These are phyloP conservation scores for Edolisoma coerulescens DNA, from an alignment of 2,113 vertebrate species.

Conservation along the genomic window DNA sequence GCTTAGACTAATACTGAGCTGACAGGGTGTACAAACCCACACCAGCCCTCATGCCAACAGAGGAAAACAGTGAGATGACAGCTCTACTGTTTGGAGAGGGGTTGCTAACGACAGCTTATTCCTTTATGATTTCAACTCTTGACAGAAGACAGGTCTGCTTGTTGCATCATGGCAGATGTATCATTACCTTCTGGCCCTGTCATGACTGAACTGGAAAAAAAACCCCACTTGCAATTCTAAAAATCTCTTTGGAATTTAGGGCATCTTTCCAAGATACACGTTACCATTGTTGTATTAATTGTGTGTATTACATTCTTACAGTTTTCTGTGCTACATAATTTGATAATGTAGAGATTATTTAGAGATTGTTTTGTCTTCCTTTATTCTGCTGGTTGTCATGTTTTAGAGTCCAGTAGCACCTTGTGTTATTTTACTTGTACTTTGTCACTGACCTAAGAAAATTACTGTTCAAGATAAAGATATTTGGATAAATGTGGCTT, in stretches of 20 bases:
- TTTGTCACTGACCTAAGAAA: constrained; percentile 48
- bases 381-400: background rate
- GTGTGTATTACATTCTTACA: background rate
- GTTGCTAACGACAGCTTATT: constrained; percentile 95
- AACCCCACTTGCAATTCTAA: constrained; percentile 41
- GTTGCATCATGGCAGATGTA: constrained; percentile 93
- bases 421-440: constrained; percentile 38
- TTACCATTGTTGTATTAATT: constrained; percentile 29
- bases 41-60: constrained; percentile 65
- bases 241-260: constrained; percentile 68
- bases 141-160: constrained; percentile 94
- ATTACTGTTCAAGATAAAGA: background rate
- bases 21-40: constrained; percentile 76
- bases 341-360: constrained; percentile 21
- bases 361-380: background rate
- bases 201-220: constrained; percentile 78
- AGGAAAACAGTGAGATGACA: constrained; percentile 86
- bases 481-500: constrained; percentile 16
- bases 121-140: constrained; percentile 93
- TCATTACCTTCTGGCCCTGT: constrained; percentile 97
- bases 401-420: background rate
- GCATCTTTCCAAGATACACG: background rate
- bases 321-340: background rate
- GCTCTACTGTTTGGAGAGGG: constrained; percentile 87
- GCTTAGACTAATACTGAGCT: constrained; percentile 61